Conservation (phyloP, 1,140 invertebrate species). For the Heliconius congener region DNA sequence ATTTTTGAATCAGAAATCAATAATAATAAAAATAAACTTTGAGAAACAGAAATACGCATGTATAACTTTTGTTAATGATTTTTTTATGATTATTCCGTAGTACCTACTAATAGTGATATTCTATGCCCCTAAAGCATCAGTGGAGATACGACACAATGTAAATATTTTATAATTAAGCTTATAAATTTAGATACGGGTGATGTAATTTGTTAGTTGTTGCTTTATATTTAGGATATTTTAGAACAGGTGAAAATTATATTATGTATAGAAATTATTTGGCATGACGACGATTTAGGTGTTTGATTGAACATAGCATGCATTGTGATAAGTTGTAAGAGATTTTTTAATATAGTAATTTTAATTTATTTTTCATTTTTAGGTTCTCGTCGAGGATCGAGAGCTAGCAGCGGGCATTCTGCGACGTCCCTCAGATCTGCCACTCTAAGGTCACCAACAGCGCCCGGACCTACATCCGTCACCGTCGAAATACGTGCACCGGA, state of each 20-base stretch:
- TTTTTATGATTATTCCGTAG: conserved; percentile 1
- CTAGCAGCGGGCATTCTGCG: conserved; percentile 85
- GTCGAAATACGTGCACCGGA: conserved; percentile 75
- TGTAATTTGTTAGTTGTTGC: conserved; percentile 5
- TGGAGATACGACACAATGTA: conserved; percentile 20
- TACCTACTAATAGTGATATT: conserved; percentile 11
- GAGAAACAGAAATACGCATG: not conserved
- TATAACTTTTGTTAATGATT: not conserved
- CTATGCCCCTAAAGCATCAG: conserved; percentile 18
- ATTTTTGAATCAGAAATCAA: not conserved
- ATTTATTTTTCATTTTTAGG: conserved; percentile 70
- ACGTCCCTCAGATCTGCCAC: conserved; percentile 80
- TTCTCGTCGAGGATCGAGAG: conserved; percentile 85
- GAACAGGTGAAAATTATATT: not conserved
- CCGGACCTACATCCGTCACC: conserved; percentile 73
- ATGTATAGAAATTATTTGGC: conserved; percentile 3
- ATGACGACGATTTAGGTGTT: conserved; percentile 4
- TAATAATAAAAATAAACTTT: not conserved
- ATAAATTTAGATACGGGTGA: conserved; percentile 4
- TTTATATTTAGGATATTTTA: conserved; percentile 16
- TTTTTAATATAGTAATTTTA: not conserved
- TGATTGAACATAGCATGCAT: conserved; percentile 17
- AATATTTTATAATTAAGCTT: conserved; percentile 21
- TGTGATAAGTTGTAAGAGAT: not conserved
- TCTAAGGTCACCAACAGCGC: conserved; percentile 68